Evolutionary conservation across 2,797 vertebrate genomes (phyloP).

Genomic region (Characodon lateralis): DNA sequence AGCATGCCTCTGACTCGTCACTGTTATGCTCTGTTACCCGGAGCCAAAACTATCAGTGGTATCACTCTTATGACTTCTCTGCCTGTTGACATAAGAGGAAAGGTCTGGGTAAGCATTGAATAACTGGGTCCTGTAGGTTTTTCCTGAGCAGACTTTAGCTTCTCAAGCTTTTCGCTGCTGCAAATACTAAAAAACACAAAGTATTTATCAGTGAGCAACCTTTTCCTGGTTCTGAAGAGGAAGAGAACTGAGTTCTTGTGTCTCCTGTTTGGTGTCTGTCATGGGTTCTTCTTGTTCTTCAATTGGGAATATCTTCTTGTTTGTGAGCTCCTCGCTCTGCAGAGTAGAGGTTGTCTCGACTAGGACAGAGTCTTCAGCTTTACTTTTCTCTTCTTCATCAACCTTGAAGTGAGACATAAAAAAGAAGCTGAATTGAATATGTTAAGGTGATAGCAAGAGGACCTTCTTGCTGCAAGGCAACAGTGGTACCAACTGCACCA

Average conservation of each 20-base stretch:
- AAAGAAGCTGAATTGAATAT: not conserved
- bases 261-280: constrained; percentile 32
- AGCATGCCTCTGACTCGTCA: not conserved
- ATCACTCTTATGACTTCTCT: constrained; percentile 6
- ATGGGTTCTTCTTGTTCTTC: constrained; percentile 23
- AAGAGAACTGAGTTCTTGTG: constrained; percentile 22
- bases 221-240: constrained; percentile 41
- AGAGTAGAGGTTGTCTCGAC: constrained; percentile 6
- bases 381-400: constrained; percentile 19
- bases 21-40: constrained; percentile 7
- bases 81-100: constrained; percentile 38
- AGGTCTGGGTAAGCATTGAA: constrained; percentile 18
- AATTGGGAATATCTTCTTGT: constrained; percentile 22
- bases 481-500: too few relatives aligned
- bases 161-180: not conserved
- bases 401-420: constrained; percentile 21
- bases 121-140: not conserved
- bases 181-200: not conserved
- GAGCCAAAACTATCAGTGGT: constrained; percentile 17
- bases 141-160: not conserved
- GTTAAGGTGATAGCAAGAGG: too few relatives aligned
- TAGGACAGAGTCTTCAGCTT: constrained; percentile 12
- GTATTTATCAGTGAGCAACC: constrained; percentile 28
- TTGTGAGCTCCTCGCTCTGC: constrained; percentile 21
- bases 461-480: too few relatives aligned